These are phyloP conservation scores for Sphecodes monilicornis DNA, from an alignment of 2,888 invertebrate species.

Conservation along the genomic window DNA sequence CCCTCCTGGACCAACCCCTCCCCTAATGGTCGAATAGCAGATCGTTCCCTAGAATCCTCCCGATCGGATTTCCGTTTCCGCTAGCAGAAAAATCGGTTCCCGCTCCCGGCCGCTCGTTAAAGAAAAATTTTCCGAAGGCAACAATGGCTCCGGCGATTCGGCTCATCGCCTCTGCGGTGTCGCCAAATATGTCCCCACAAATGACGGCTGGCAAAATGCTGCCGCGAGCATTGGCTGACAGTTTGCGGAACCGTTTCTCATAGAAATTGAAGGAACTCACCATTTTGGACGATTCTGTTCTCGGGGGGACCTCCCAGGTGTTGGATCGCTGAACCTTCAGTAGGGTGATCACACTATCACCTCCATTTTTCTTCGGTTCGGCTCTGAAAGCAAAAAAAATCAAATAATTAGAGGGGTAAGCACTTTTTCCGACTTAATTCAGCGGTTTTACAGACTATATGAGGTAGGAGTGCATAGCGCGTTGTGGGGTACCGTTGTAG, in stretches of 20 bases:
- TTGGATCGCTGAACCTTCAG: not conserved
- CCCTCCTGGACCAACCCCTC: constrained; percentile 18
- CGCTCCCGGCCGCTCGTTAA: constrained; percentile 59
- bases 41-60: constrained; percentile 17
- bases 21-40: constrained; percentile 37
- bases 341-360: not conserved
- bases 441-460: not conserved
- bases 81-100: constrained; percentile 50
- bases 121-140: constrained; percentile 57
- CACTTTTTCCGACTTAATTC: not conserved
- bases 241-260: constrained; percentile 27
- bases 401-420: not conserved
- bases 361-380: not conserved
- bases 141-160: constrained; percentile 43
- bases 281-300: constrained; percentile 32
- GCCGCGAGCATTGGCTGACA: constrained; percentile 40
- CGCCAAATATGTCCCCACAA: constrained; percentile 42
- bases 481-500: not conserved
- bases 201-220: constrained; percentile 45
- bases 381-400: constrained; percentile 28
- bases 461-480: not conserved
- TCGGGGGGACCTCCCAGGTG: not conserved
- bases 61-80: constrained; percentile 55
- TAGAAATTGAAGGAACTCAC: constrained; percentile 46
- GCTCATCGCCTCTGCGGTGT: constrained; percentile 46